A percentile compares a stretch with the other conserved stretches of the same genome.
Conservation (phyloP, 2,888 invertebrate species). For the Plusia festucae region DNA sequence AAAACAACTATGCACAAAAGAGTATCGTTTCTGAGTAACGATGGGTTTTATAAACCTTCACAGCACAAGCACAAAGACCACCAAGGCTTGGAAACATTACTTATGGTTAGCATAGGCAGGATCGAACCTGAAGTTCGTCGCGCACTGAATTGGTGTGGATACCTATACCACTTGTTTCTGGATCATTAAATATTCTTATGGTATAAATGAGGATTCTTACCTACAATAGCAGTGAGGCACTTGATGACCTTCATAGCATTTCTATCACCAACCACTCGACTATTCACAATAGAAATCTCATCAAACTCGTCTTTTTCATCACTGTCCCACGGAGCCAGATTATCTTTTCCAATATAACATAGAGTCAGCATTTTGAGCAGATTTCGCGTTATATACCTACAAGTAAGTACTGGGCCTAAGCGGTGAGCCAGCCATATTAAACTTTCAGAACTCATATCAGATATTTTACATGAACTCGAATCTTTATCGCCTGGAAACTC, state of each 20-base stretch:
- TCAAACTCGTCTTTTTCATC: constrained; percentile 85
- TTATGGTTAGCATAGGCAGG: too few relatives aligned
- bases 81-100: too few relatives aligned
- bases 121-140: too few relatives aligned
- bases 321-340: constrained; percentile 88
- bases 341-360: constrained; percentile 96
- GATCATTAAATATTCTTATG: too few relatives aligned
- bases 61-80: too few relatives aligned
- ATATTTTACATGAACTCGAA: constrained; percentile 89
- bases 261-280: constrained; percentile 93
- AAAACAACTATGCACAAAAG: too few relatives aligned
- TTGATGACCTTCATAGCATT: constrained; percentile 96
- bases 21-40: too few relatives aligned
- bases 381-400: constrained; percentile 96
- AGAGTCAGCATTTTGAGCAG: constrained; percentile 97
- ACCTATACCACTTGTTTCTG: too few relatives aligned
- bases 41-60: too few relatives aligned
- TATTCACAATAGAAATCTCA: constrained; percentile 91
- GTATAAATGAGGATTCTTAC: constrained; percentile 79
- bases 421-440: constrained; percentile 97
- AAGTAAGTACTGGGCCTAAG: constrained; percentile 97
- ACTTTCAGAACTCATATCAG: constrained; percentile 96
- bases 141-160: too few relatives aligned
- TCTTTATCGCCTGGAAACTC: constrained; percentile 65
- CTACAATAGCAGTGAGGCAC: constrained; percentile 96